Evolutionary conservation across 2,113 vertebrate genomes (phyloP), one percentile per base, ranked within the genome.

Genomic region (Setophaga petechia): DNA sequence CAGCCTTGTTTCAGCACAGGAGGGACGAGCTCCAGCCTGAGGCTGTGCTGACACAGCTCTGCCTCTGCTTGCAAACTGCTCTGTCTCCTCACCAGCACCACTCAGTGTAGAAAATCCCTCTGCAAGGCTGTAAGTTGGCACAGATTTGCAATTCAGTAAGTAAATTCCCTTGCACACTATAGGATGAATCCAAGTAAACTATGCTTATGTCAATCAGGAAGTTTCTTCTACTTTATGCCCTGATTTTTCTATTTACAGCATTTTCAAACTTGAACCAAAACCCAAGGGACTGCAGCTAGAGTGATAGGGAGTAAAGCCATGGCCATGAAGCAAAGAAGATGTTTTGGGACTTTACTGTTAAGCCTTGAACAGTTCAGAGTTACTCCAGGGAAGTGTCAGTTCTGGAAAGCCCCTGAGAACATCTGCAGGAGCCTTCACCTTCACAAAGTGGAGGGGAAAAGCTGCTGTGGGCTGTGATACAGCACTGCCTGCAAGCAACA

Each of bases 1-100:
- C 5, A 79, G 22, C 13, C 49, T 73, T 65, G 78, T 58, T 91
- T 37, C 65, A 51, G 8, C 35, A 31, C 41, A 54, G 28, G 17
- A 61, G 31, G 30, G 22, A 22, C 0, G 0, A 87, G 35, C 19
- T 83, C 37, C 19, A 35, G 49, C 35, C 24, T 2, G 2, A 18
- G 10, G 17, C 17, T 39, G 4, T n/a, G 52, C 41, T 62, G 67
- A 12, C 54, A 73, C 27, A 47, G 18, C 7, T 46, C 67, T 67
- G 71, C 9, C n/a, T 25, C 54, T 67, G 7, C 62, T 78, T 33
- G 24, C 30, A 83, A 44, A 52, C 27, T 57, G 18, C 35, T 31
- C 18, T 41, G 9, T 49, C 22, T 68, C 54, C 59, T 63, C 33
- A 9, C 16, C n/a, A 43, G 30, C 57, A 15, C 43, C 51, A 3